Evolutionary conservation across 2,888 invertebrate species (phyloP).

Genomic region (Campoplex capitator): DNA sequence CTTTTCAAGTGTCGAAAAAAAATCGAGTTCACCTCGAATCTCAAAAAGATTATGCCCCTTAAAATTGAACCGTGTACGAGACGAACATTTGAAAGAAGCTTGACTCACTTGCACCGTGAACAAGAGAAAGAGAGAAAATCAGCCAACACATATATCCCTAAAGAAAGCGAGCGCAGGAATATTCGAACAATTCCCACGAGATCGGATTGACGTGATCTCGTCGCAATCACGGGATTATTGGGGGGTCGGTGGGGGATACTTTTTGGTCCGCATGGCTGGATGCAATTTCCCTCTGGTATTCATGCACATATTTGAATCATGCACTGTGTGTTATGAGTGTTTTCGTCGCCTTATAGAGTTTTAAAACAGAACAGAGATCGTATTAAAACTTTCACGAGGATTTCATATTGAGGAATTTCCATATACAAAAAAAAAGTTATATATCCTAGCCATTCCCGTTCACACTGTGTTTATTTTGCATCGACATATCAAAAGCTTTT

Average conservation of each 20-base stretch:
- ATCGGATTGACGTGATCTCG: constrained; percentile 43
- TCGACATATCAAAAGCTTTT: background rate
- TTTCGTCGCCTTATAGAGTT: background rate
- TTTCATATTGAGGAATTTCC: background rate
- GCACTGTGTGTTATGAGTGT: background rate
- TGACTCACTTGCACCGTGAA: constrained; percentile 5
- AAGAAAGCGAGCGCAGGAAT: background rate
- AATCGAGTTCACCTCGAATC: background rate
- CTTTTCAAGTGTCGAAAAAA: background rate
- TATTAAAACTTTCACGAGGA: background rate
- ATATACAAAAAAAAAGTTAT: background rate
- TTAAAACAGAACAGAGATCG: background rate
- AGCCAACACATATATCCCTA: constrained; percentile 2
- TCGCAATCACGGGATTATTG: constrained; percentile 34
- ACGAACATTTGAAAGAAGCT: constrained; percentile 20
- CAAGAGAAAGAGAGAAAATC: background rate
- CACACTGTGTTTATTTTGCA: background rate
- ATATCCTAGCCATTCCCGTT: background rate
- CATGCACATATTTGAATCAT: constrained; percentile 19
- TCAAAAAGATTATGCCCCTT: constrained; percentile 23
- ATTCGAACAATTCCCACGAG: constrained; percentile 32
- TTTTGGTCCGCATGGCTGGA: constrained; percentile 1
- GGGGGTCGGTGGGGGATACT: constrained; percentile 19
- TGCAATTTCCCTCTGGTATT: constrained; percentile 23
- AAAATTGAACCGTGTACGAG: constrained; percentile 12